These are phyloP conservation scores for Pinna nobilis DNA, from an alignment of 1,140 invertebrate genomes.

Conservation along the genomic window DNA sequence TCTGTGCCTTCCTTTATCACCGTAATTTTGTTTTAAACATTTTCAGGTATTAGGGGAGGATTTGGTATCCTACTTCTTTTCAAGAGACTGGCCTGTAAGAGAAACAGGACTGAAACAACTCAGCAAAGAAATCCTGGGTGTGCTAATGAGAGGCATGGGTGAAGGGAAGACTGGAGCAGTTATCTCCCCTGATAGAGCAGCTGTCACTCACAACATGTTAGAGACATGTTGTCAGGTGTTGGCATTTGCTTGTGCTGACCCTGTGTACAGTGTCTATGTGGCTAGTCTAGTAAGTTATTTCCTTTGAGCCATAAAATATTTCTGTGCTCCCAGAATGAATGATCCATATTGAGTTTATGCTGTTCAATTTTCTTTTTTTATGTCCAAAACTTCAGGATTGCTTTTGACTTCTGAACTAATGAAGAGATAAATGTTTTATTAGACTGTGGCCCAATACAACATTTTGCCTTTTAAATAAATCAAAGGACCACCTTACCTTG, in stretches of 20 bases:
- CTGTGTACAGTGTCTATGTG: conserved; percentile 77
- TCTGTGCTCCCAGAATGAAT: not conserved
- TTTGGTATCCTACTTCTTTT: conserved; percentile 73
- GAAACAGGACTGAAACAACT: conserved; percentile 74
- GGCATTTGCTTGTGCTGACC: conserved; percentile 74
- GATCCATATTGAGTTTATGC: too few species aligned
- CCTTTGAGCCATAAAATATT: not conserved
- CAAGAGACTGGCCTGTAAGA: conserved; percentile 75
- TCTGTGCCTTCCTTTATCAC: too few species aligned
- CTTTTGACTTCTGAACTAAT: too few species aligned
- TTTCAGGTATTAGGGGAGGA: conserved; percentile 73
- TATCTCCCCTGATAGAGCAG: conserved; percentile 53
- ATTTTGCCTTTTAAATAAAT: too few species aligned
- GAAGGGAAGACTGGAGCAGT: conserved; percentile 63
- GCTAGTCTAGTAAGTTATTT: conserved; percentile 71
- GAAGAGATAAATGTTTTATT: too few species aligned
- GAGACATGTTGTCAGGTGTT: conserved; percentile 73
- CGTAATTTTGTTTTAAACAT: not conserved
- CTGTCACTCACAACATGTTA: conserved; percentile 64
- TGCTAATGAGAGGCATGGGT: conserved; percentile 59
- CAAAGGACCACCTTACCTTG: too few species aligned
- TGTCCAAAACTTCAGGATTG: too few species aligned
- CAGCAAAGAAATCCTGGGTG: conserved; percentile 64
- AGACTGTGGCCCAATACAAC: too few species aligned
- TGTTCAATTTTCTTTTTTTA: too few species aligned